These are phyloP conservation scores for Myopa testacea DNA, from an alignment of 2,888 invertebrate species.

Conservation along the genomic window DNA sequence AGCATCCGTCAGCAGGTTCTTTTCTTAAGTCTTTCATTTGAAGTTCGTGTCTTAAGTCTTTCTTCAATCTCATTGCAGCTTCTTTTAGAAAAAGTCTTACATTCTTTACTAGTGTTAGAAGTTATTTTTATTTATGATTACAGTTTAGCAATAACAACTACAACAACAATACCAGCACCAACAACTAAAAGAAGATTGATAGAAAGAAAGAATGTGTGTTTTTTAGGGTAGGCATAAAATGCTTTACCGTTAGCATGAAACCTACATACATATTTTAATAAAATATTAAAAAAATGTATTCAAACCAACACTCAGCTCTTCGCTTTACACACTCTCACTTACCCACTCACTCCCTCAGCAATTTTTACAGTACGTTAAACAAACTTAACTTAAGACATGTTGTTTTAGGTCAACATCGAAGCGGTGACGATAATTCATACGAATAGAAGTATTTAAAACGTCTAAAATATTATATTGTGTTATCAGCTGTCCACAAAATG, in stretches of 20 bases:
- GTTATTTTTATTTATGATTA: slow-evolving; percentile 13
- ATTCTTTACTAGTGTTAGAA: slow-evolving; percentile 15
- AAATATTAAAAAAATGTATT: not conserved
- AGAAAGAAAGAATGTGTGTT: not conserved
- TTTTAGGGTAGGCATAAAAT: not conserved
- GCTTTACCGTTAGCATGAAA: slow-evolving; percentile 13
- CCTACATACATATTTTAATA: slow-evolving; percentile 2
- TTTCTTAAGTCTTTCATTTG: slow-evolving; percentile 17
- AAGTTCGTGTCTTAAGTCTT: slow-evolving; percentile 54
- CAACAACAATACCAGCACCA: slow-evolving; percentile 5
- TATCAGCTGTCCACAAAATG: too few species aligned
- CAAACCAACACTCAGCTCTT: not conserved
- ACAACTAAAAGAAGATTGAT: not conserved
- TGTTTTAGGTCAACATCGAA: slow-evolving; percentile 8
- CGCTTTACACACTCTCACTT: not conserved
- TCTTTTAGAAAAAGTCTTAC: not conserved
- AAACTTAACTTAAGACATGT: slow-evolving; percentile 23
- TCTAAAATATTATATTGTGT: too few species aligned
- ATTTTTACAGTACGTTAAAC: too few species aligned
- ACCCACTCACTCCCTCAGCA: not conserved
- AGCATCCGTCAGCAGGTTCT: slow-evolving; percentile 6
- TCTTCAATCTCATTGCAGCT: not conserved
- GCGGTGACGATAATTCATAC: not conserved
- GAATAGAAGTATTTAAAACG: not conserved
- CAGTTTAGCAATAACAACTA: not conserved